phyloP scores from a whole-genome alignment of 2,888 invertebrate genomes.

The Melipona beecheii region DNA sequence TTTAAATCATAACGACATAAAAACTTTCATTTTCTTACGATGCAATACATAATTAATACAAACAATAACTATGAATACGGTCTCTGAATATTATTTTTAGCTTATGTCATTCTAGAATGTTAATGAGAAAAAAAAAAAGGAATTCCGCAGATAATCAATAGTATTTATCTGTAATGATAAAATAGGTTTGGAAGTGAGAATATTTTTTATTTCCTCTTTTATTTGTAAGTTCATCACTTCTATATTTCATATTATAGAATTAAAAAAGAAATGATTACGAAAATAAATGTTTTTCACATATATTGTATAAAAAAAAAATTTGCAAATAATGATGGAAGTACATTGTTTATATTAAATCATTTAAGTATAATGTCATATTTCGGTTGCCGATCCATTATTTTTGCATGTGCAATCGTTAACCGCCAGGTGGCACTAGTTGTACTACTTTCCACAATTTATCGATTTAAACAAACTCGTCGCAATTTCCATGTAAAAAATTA shows the following conservation, averaged over 20 bases:
- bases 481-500: slow-evolving; percentile 7
- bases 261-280: slow-evolving; percentile 70
- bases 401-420: slow-evolving; percentile 31
- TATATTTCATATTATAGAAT: slow-evolving; percentile 66
- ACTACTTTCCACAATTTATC: slow-evolving; percentile 38
- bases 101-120: slow-evolving; percentile 31
- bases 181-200: slow-evolving; percentile 44
- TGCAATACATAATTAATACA: slow-evolving; percentile 52
- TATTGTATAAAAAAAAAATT: slow-evolving; percentile 67
- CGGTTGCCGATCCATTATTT: slow-evolving; percentile 51
- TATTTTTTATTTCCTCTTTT: slow-evolving; percentile 38
- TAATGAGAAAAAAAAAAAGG: background rate
- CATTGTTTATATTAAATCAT: slow-evolving; percentile 67
- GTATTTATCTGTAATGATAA: slow-evolving; percentile 59
- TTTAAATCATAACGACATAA: slow-evolving; percentile 7
- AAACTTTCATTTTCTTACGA: slow-evolving; percentile 16
- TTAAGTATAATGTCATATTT: slow-evolving; percentile 51
- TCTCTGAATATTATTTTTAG: slow-evolving; percentile 43
- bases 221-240: slow-evolving; percentile 64
- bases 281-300: slow-evolving; percentile 78
- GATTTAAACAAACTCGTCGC: slow-evolving; percentile 38
- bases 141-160: slow-evolving; percentile 53
- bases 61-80: slow-evolving; percentile 57
- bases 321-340: slow-evolving; percentile 73
- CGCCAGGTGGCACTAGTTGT: slow-evolving; percentile 49